Conservation (phyloP, 2,113 vertebrate species). For the Datnioides undecimradiatus region DNA sequence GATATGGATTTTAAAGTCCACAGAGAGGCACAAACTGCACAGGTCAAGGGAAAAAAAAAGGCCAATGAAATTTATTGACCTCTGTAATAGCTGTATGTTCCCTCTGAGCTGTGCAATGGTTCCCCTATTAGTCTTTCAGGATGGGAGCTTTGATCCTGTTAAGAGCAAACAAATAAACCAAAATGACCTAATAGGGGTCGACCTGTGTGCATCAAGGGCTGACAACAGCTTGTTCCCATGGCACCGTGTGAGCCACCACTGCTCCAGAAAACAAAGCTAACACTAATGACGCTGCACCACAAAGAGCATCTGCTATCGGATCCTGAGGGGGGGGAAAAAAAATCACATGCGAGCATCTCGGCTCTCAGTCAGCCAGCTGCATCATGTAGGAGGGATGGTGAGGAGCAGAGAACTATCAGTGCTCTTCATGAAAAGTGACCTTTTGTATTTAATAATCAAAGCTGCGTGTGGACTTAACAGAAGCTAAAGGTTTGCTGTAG, state of each 20-base stretch:
- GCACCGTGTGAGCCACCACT: conserved; percentile 33
- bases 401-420: conserved; percentile 41
- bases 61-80: conserved; percentile 38
- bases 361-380: conserved; percentile 55
- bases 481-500: background rate
- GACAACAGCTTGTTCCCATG: conserved; percentile 53
- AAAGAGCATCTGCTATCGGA: conserved; percentile 64
- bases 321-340: conserved; percentile 53
- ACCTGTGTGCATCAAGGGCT: conserved; percentile 46
- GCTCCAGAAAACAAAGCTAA: conserved; percentile 55
- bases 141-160: conserved; percentile 17
- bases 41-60: background rate
- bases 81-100: conserved; percentile 34
- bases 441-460: conserved; percentile 5
- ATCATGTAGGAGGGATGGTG: conserved; percentile 40
- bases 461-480: background rate
- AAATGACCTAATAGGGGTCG: conserved; percentile 48
- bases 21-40: conserved; percentile 13
- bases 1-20: conserved; percentile 27
- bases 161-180: conserved; percentile 60
- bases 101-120: conserved; percentile 11
- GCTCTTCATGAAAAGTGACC: conserved; percentile 19
- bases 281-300: conserved; percentile 64
- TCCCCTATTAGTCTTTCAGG: conserved; percentile 54
- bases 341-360: conserved; percentile 43